These are phyloP conservation scores for Acanthopleura granulata DNA, from an alignment of 2,888 invertebrate species.

Conservation along the genomic window DNA sequence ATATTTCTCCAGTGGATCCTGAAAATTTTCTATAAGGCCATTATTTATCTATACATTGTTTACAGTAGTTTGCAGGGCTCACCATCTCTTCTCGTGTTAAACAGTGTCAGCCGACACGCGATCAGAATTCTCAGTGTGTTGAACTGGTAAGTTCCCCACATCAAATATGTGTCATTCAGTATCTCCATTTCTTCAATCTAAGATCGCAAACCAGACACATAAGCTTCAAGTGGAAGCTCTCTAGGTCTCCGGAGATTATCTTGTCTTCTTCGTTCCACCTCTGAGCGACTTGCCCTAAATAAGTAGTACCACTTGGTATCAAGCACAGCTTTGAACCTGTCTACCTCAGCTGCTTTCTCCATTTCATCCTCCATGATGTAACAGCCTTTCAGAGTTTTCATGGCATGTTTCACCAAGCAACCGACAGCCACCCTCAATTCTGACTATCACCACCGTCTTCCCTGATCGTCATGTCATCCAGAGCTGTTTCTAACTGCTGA, in stretches of 20 bases:
- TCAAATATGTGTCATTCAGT: too few relatives aligned
- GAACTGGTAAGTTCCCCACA: too few relatives aligned
- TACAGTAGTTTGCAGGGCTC: too few relatives aligned
- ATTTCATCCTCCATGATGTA: conserved; percentile 1
- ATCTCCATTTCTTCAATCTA: background rate
- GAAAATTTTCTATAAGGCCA: background rate
- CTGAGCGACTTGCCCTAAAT: background rate
- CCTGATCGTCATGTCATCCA: background rate
- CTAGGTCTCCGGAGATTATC: background rate
- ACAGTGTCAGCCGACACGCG: too few relatives aligned
- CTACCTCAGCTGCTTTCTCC: background rate
- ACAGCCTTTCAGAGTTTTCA: background rate
- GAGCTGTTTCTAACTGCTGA: background rate
- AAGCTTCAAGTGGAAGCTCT: background rate
- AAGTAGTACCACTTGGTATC: background rate
- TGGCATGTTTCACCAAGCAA: background rate
- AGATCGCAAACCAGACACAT: background rate
- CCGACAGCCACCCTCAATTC: background rate
- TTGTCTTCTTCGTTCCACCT: background rate
- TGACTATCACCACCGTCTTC: background rate
- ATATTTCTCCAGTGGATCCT: background rate
- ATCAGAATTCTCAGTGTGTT: too few relatives aligned
- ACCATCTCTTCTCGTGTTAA: too few relatives aligned
- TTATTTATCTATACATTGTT: too few relatives aligned
- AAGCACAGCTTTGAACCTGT: background rate